A percentile compares a stretch with the other conserved stretches of the same genome.
phyloP scores from a whole-genome alignment of 2,113 vertebrate species.

The Coturnix japonica region DNA sequence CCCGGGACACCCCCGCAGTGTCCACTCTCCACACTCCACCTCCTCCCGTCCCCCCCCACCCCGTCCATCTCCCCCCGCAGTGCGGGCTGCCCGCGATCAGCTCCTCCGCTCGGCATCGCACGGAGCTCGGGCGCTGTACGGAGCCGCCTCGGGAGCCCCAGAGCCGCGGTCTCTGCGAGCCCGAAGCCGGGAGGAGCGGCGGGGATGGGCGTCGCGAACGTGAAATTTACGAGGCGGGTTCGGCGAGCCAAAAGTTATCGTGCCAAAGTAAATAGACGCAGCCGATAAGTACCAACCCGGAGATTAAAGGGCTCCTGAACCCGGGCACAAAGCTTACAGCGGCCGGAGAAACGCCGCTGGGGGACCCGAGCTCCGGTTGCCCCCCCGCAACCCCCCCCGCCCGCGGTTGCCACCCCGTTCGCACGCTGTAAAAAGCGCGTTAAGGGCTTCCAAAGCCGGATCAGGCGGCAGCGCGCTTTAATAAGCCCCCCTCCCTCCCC shows the following conservation, averaged over 20 bases:
- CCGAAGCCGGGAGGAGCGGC: constrained; percentile 13
- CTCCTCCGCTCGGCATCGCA: no score
- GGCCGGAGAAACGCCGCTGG: background rate
- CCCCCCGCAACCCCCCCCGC: background rate
- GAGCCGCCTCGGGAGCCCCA: background rate
- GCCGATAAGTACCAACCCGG: constrained; percentile 71
- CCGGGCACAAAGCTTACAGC: constrained; percentile 41
- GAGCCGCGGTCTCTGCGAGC: background rate
- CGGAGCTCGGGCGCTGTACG: background rate
- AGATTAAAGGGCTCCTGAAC: constrained; percentile 60
- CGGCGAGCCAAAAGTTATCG: constrained; percentile 75
- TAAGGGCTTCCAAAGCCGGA: constrained; percentile 52
- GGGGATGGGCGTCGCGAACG: constrained; percentile 67
- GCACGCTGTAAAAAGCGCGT: constrained; percentile 44
- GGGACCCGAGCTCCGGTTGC: background rate
- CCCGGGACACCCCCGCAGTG: background rate
- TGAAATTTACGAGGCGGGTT: constrained; percentile 73
- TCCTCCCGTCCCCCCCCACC: no score
- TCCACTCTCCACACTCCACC: no score
- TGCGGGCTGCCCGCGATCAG: no score
- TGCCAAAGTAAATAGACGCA: constrained; percentile 79
- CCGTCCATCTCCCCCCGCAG: no score
- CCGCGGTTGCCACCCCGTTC: constrained; percentile 32
- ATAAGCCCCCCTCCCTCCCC: background rate
- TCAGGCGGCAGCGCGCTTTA: constrained; percentile 31